These are phyloP conservation scores for Melinaea marsaeus DNA, from an alignment of 2,888 invertebrate genomes.

Conservation along the genomic window DNA sequence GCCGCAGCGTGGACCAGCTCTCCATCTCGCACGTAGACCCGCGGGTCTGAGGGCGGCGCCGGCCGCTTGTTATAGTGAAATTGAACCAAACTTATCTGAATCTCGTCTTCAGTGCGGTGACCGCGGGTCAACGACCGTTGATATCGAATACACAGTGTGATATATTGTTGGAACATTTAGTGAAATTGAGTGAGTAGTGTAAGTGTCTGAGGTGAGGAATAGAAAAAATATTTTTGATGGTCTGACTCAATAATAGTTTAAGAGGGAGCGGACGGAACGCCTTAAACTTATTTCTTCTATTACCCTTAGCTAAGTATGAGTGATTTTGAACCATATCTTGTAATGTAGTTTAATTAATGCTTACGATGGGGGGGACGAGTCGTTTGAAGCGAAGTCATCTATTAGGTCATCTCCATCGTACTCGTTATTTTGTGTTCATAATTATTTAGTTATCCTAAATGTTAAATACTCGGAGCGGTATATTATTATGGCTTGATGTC, in stretches of 20 bases:
- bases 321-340: slow-evolving; percentile 72
- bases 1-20: slow-evolving; percentile 68
- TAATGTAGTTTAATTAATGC: slow-evolving; percentile 54
- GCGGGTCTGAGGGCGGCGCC: slow-evolving; percentile 41
- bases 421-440: slow-evolving; percentile 34
- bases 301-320: slow-evolving; percentile 48
- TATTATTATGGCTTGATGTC: not conserved
- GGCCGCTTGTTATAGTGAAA: slow-evolving; percentile 12
- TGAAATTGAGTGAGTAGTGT: slow-evolving; percentile 28
- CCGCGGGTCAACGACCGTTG: no score
- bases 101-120: slow-evolving; percentile 30
- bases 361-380: slow-evolving; percentile 38
- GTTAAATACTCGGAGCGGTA: slow-evolving; percentile 24
- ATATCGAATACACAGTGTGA: slow-evolving; percentile 10
- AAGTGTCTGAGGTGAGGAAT: slow-evolving; percentile 24
- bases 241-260: slow-evolving; percentile 10
- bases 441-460: slow-evolving; percentile 11
- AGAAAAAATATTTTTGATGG: slow-evolving; percentile 31
- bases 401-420: slow-evolving; percentile 25
- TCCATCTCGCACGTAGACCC: slow-evolving; percentile 50
- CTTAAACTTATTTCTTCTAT: slow-evolving; percentile 35
- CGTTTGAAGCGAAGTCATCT: slow-evolving; percentile 36
- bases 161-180: slow-evolving; percentile 28
- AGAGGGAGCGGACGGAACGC: slow-evolving; percentile 15
- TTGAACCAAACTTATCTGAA: slow-evolving; percentile 31